phyloP scores from a whole-genome alignment of 1,140 invertebrate genomes.

The Eriocheir sinensis region DNA sequence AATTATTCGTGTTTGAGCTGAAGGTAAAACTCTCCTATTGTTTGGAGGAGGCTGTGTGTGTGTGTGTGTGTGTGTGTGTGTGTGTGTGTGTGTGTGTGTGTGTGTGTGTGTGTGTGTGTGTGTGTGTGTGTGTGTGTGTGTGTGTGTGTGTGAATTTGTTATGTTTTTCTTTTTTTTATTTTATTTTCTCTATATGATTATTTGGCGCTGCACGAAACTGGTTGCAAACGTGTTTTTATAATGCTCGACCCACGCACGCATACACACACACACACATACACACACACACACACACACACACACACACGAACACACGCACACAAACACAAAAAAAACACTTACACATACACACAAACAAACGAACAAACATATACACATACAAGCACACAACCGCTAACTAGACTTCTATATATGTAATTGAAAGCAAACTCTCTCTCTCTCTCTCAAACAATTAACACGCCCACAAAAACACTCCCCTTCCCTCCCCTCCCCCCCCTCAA shows the following conservation, averaged over 20 bases:
- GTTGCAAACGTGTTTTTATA: neutral
- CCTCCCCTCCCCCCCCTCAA: neutral
- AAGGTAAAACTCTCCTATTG: neutral
- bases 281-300: conserved; percentile 50
- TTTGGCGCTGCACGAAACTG: conserved; percentile 12
- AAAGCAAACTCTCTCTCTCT: too few relatives aligned
- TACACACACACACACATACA: conserved; percentile 43
- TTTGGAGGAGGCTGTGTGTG: neutral
- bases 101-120: conserved; percentile 12
- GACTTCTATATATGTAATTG: neutral
- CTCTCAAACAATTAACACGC: neutral
- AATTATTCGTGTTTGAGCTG: neutral
- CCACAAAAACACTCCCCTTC: neutral
- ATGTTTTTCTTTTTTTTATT: neutral
- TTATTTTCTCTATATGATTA: neutral
- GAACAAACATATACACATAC: conserved; percentile 20
- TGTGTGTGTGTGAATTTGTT: neutral
- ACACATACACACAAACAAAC: conserved; percentile 42
- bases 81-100: too few relatives aligned
- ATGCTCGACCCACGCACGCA: neutral
- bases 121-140: conserved; percentile 14
- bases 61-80: too few relatives aligned
- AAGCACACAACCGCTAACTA: neutral
- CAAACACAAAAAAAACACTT: too few relatives aligned
- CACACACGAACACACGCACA: conserved; percentile 31